These are phyloP conservation scores for Bettongia penicillata DNA, from an alignment of 2,113 vertebrate genomes.

Conservation along the genomic window DNA sequence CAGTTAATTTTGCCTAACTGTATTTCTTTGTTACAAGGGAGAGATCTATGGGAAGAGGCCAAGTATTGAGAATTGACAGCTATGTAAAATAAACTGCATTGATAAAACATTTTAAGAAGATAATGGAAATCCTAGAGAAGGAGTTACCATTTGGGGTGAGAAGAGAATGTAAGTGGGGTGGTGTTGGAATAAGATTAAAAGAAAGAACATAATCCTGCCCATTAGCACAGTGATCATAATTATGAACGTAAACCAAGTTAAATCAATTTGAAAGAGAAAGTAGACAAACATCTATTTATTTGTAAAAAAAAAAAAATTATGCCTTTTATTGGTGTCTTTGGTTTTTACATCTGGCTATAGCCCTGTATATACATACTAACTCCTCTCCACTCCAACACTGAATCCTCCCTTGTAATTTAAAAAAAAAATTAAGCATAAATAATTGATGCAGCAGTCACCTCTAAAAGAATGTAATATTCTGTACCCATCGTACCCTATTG, in stretches of 20 bases:
- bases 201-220: background rate
- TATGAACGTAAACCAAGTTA: background rate
- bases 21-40: background rate
- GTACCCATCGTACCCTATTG: background rate
- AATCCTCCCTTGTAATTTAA: background rate
- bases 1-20: background rate
- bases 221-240: background rate
- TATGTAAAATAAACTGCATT: background rate
- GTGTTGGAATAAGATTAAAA: background rate
- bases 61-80: background rate
- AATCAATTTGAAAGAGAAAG: background rate
- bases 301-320: background rate
- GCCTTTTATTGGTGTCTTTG: background rate
- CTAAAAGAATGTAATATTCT: background rate
- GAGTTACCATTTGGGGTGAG: background rate
- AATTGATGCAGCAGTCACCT: background rate
- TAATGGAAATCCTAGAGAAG: background rate
- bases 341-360: background rate
- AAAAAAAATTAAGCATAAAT: background rate
- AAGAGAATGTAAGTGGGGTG: background rate
- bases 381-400: background rate
- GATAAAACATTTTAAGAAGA: background rate
- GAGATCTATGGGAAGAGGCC: background rate
- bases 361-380: background rate
- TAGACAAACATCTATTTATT: background rate